phyloP scores from a whole-genome alignment of 2,888 invertebrate genomes.

The Amiota communis region DNA sequence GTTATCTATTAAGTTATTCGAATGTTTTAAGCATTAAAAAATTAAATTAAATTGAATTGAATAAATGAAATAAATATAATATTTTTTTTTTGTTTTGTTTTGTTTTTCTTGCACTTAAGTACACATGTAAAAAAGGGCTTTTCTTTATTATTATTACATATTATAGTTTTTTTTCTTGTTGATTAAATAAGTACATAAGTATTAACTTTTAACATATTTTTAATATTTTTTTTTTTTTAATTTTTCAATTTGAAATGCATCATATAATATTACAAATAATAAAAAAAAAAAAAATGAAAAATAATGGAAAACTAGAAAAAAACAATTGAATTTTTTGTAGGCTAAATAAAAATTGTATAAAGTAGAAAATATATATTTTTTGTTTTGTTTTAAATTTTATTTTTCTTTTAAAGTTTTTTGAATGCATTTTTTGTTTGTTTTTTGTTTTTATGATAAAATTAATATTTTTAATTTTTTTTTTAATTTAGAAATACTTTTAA shows the following conservation, averaged over 20 bases:
- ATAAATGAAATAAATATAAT: too few relatives aligned
- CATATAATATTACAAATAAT: neutral
- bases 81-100: neutral
- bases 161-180: neutral
- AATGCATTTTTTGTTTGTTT: neutral
- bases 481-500: slow-evolving; percentile 61
- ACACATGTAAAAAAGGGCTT: neutral
- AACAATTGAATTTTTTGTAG: neutral
- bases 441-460: neutral
- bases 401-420: too few relatives aligned
- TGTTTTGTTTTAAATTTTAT: too few relatives aligned
- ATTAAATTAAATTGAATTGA: too few relatives aligned
- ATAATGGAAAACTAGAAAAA: neutral
- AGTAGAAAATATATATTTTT: too few relatives aligned
- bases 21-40: too few relatives aligned
- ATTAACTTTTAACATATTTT: too few relatives aligned
- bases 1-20: too few relatives aligned
- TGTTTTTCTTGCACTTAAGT: slow-evolving; percentile 2
- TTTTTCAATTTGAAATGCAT: too few relatives aligned
- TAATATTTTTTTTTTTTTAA: too few relatives aligned
- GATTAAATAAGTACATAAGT: neutral
- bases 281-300: neutral
- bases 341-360: neutral
- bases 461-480: too few relatives aligned
- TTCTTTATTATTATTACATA: slow-evolving; percentile 4